Percentiles rank a stretch among this genome's conserved stretches.
These are phyloP conservation scores for Pseudopipra pipra DNA, from an alignment of 2,113 vertebrate genomes.

Conservation along the genomic window DNA sequence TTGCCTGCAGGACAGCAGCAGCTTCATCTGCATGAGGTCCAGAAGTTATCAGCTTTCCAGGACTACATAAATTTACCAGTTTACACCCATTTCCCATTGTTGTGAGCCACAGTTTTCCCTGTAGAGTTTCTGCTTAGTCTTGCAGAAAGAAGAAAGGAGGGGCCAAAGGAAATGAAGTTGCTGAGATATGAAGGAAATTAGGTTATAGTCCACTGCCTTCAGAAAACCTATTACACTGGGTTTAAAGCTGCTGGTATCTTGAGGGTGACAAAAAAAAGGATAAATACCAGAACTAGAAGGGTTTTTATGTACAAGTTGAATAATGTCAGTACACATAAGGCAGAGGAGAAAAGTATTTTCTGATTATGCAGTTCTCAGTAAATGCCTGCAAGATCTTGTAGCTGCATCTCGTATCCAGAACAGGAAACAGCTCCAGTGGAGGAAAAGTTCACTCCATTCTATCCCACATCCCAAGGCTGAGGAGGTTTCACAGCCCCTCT, in stretches of 20 bases:
- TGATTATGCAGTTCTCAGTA: background rate
- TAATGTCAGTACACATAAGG: rapidly evolving
- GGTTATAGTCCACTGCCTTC: constrained; percentile 4
- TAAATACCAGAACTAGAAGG: background rate
- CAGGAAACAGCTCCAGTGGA: background rate
- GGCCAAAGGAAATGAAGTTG: background rate
- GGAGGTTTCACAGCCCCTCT: background rate
- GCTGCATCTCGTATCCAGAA: background rate
- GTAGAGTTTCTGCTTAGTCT: background rate
- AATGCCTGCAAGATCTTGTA: background rate
- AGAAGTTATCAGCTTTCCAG: background rate
- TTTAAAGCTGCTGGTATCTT: background rate
- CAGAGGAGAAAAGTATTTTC: background rate
- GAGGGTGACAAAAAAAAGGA: background rate
- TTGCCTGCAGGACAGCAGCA: background rate
- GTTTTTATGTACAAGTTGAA: background rate
- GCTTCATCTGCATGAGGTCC: background rate
- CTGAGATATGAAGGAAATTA: constrained; percentile 27
- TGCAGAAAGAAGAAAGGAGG: background rate
- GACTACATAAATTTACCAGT: rapidly evolving
- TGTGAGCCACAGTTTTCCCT: background rate
- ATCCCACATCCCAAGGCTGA: background rate
- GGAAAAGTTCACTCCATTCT: background rate
- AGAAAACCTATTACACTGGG: background rate
- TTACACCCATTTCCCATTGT: background rate